Base-by-base conservation (phyloP, 1,140 invertebrate genomes). In the Propsilocerus akamusi region DNA sequence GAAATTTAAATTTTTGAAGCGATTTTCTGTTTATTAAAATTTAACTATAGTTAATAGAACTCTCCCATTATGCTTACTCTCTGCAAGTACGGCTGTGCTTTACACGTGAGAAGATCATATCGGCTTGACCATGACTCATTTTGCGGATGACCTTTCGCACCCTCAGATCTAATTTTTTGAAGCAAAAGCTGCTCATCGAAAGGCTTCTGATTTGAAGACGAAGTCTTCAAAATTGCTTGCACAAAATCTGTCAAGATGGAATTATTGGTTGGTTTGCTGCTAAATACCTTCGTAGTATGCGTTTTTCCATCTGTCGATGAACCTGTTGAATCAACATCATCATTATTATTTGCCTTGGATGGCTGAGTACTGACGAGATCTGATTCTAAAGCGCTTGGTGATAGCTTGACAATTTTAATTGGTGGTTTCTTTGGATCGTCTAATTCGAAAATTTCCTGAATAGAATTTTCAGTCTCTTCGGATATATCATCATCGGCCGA, bases 41-140 rank as follows among this genome's bases (percentile, higher is more conserved):
- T 30, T 30, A 30, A 11, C 28, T 11, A 11, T 24, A 25, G 8
- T 47, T 47, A 47, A 47, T 47, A 75, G 62, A 74, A 71, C 72
- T 83, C 78, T 22, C 80, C 80, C 52, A 74, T 67, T 46, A 81
- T 68, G 10, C 78, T 76, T 56, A 81, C 67, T 54, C 74, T 69
- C 59, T 77, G 74, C 50, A 79, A 58, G 63, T 79, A 82, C 51
- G 76, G 70, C 58, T 79, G 77, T 23, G 77, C 72, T 52, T 72
- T 69, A 62, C 80, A 83, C 26, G 67, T 72, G 34, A 83, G 59
- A 25, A 74, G 56, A 32, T 72, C 67, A 65, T 71, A 76, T 55
- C 71, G 67, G 46, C 60, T 56, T 53, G 62, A 62, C 54, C 66
- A 68, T 20, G 68, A 66, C 17, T 54, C 24, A 62, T 74, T 74